Evolutionary conservation across 2,113 vertebrate species (phyloP).

Genomic region (Hypocryptadius cinnamomeus): DNA sequence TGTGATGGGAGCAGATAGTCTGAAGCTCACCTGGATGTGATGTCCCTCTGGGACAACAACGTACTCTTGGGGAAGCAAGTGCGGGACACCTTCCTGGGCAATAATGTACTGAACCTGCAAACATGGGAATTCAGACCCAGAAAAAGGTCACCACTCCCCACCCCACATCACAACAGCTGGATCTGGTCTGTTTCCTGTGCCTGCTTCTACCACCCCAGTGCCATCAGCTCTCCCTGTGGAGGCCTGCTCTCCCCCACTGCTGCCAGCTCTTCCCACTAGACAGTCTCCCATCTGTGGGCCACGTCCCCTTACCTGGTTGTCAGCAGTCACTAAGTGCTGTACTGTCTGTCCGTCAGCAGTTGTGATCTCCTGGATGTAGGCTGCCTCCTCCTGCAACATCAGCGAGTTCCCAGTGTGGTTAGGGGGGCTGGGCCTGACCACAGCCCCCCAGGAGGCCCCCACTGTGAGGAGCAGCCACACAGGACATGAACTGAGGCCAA

Average conservation of each 20-base stretch:
- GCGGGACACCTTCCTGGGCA: slow-evolving; percentile 88
- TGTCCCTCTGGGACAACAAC: slow-evolving; percentile 91
- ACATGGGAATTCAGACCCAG: background rate
- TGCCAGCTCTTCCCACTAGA: background rate
- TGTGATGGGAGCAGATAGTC: background rate
- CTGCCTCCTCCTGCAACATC: slow-evolving; percentile 81
- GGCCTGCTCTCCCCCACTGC: background rate
- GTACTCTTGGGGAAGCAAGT: slow-evolving; percentile 93
- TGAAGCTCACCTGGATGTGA: slow-evolving; percentile 86
- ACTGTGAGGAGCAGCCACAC: background rate
- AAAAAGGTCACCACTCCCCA: too few species aligned
- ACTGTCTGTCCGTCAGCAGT: slow-evolving; percentile 92
- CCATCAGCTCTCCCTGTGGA: background rate
- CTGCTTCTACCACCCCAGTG: background rate
- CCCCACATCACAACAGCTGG: fast-evolving
- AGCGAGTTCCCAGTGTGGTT: background rate
- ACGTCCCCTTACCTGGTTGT: slow-evolving; percentile 81
- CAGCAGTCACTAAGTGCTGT: slow-evolving; percentile 90
- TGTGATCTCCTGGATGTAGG: slow-evolving; percentile 96
- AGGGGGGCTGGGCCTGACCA: too few species aligned
- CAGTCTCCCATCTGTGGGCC: fast-evolving
- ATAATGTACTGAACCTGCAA: slow-evolving; percentile 95
- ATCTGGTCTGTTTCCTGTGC: background rate
- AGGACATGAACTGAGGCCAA: background rate
- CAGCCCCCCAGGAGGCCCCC: too few species aligned